These are phyloP conservation scores for Ceyx cyanopectus DNA, from an alignment of 2,113 vertebrate species.

Conservation along the genomic window DNA sequence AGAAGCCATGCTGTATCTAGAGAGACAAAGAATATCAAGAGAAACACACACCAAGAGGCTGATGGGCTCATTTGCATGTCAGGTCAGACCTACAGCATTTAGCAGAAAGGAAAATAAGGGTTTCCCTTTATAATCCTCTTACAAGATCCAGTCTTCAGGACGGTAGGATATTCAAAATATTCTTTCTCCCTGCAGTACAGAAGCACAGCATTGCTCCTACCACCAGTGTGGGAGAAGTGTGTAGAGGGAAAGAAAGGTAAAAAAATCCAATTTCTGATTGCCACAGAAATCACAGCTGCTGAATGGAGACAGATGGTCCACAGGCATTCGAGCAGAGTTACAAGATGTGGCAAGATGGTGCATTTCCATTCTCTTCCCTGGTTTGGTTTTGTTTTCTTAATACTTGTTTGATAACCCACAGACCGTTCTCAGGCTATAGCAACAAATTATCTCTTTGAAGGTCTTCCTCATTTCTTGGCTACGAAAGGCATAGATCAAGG, in stretches of 20 bases:
- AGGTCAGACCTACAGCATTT: background rate
- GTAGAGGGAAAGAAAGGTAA: background rate
- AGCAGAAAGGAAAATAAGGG: background rate
- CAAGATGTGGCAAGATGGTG: background rate
- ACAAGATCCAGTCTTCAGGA: background rate
- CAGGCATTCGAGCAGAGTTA: background rate
- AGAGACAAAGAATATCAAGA: background rate
- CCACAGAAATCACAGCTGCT: background rate
- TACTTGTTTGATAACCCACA: slow-evolving; percentile 80
- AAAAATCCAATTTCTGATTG: background rate
- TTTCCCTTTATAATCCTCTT: background rate
- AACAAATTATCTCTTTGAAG: slow-evolving; percentile 93
- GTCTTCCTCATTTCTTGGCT: slow-evolving; percentile 97
- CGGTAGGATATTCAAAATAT: background rate
- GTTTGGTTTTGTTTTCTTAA: slow-evolving; percentile 62
- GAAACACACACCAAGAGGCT: background rate
- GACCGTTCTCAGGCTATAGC: slow-evolving; percentile 77
- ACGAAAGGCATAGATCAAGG: slow-evolving; percentile 94
- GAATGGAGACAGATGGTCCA: background rate
- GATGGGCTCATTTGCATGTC: background rate
- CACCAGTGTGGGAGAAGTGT: background rate
- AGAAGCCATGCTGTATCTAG: background rate
- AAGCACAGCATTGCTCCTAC: background rate
- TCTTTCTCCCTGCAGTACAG: background rate
- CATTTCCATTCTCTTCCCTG: background rate